These are phyloP conservation scores for Drosophila athabasca DNA, from an alignment of 1,140 invertebrate species.

Conservation along the genomic window DNA sequence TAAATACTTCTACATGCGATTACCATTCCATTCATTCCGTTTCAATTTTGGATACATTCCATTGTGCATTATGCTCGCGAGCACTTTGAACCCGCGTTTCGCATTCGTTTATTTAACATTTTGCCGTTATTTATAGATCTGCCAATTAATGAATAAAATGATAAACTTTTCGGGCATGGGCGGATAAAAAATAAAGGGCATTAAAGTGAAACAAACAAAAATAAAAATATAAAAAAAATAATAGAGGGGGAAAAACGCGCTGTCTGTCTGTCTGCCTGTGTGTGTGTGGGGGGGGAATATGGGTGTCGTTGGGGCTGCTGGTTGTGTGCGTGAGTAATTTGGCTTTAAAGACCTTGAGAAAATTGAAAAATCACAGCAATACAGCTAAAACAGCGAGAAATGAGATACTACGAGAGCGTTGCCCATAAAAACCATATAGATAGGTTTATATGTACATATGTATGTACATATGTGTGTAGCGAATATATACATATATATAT, in stretches of 20 bases:
- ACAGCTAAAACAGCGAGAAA: constrained; percentile 53
- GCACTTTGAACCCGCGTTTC: constrained; percentile 44
- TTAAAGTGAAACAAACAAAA: constrained; percentile 3
- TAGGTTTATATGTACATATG: constrained; percentile 42
- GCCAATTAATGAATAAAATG: constrained; percentile 23
- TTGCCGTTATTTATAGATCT: constrained; percentile 22
- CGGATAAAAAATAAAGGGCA: constrained; percentile 20
- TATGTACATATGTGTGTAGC: neutral
- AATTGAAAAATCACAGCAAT: constrained; percentile 65
- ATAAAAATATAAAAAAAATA: too few relatives aligned
- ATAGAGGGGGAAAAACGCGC: constrained; percentile 26
- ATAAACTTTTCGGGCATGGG: constrained; percentile 18
- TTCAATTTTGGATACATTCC: constrained; percentile 1
- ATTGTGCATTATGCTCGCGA: constrained; percentile 24
- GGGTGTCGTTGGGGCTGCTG: too few relatives aligned
- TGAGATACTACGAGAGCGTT: constrained; percentile 70
- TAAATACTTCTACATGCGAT: too few relatives aligned
- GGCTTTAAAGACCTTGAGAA: constrained; percentile 71
- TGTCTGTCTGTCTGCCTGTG: constrained; percentile 10
- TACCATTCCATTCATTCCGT: neutral
- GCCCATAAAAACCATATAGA: constrained; percentile 73
- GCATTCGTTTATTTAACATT: constrained; percentile 34
- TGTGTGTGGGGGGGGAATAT: neutral
- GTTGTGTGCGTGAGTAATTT: constrained; percentile 53
- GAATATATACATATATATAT: constrained; percentile 19